Conservation (phyloP, 2,888 invertebrate species). For the Seira sanloemensis region DNA sequence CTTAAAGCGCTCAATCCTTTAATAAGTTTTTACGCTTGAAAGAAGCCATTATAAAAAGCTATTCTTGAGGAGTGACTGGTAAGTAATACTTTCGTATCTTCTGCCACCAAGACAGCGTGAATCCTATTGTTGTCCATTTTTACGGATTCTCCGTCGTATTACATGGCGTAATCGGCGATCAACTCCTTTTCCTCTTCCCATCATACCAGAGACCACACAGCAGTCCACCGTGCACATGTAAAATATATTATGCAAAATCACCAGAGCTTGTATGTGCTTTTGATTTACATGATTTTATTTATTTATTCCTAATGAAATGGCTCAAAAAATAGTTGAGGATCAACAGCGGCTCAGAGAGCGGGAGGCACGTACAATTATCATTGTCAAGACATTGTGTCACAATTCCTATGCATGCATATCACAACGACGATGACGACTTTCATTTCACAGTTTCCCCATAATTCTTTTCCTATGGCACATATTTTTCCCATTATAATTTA, state of each 20-base stretch:
- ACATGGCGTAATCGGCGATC: slow-evolving; percentile 3
- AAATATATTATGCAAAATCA: slow-evolving; percentile 41
- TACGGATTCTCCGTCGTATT: slow-evolving; percentile 23
- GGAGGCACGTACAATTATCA: slow-evolving; percentile 22
- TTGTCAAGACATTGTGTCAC: slow-evolving; percentile 41
- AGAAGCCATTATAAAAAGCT: neutral
- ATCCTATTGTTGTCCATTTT: slow-evolving; percentile 35
- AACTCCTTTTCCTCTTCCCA: neutral
- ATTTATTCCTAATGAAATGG: neutral
- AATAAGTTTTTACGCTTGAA: slow-evolving; percentile 15
- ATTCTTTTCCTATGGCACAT: too few relatives aligned
- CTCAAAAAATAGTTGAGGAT: slow-evolving; percentile 14
- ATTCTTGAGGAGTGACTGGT: neutral
- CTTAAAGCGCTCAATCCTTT: neutral
- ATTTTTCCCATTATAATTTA: slow-evolving; percentile 36
- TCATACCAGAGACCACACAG: slow-evolving; percentile 23
- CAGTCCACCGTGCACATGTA: neutral
- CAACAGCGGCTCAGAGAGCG: slow-evolving; percentile 2
- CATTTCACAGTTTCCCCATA: neutral
- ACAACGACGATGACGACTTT: slow-evolving; percentile 28
- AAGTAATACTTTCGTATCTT: neutral
- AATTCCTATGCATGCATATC: neutral
- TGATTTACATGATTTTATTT: slow-evolving; percentile 33
- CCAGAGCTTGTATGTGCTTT: neutral
- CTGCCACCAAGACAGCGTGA: slow-evolving; percentile 33